Evolutionary conservation across 2,113 vertebrate genomes (phyloP).

Genomic region (Hassar affinis): DNA sequence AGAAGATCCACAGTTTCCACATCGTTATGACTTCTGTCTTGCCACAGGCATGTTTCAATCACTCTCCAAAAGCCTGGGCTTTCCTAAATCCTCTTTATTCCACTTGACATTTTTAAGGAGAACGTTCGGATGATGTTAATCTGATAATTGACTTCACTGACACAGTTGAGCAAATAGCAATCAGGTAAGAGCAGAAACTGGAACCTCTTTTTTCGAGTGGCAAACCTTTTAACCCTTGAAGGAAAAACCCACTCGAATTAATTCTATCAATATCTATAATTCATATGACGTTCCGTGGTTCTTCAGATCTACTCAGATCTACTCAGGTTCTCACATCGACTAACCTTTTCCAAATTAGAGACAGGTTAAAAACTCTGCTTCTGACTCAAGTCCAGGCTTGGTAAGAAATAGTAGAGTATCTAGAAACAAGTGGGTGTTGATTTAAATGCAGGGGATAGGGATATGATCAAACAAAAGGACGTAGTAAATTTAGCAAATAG

Average conservation of each 20-base stretch:
- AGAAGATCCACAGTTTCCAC: constrained; percentile 15
- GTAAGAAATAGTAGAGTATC: neutral
- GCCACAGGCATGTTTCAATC: neutral
- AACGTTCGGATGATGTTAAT: constrained; percentile 10
- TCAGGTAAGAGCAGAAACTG: neutral
- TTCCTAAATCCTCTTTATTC: constrained; percentile 23
- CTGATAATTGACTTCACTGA: constrained; percentile 17
- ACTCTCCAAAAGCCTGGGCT: neutral
- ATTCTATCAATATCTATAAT: neutral
- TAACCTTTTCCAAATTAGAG: neutral
- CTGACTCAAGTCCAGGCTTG: neutral
- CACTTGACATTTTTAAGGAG: constrained; percentile 26
- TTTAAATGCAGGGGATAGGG: neutral
- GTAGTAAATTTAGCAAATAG: neutral
- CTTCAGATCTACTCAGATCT: neutral
- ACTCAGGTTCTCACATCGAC: too few species aligned
- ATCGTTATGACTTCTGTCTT: constrained; percentile 20
- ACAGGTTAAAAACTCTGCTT: neutral
- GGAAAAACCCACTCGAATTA: neutral
- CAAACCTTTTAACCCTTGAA: neutral
- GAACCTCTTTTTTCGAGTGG: neutral
- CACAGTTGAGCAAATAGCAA: constrained; percentile 1
- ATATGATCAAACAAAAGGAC: neutral
- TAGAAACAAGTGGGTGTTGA: neutral
- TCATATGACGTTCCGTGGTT: neutral